These are phyloP conservation scores for Auanema freiburgensis DNA, from an alignment of 2,888 invertebrate species.

Conservation along the genomic window DNA sequence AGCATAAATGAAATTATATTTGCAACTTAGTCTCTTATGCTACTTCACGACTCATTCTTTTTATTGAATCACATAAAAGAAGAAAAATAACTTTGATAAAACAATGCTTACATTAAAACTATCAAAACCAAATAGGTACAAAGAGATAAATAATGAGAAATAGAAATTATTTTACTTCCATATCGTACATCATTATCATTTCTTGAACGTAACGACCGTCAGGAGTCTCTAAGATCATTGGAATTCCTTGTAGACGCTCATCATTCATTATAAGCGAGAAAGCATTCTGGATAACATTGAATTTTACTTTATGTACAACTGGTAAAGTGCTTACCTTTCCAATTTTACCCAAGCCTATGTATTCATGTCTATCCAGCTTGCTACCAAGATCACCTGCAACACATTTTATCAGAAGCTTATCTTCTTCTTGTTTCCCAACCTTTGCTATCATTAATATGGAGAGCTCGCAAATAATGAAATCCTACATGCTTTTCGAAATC, in stretches of 20 bases:
- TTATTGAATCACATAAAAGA: too few relatives aligned
- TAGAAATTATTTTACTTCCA: slow-evolving; percentile 31
- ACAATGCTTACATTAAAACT: too few relatives aligned
- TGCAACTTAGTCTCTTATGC: too few relatives aligned
- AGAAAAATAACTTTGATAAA: too few relatives aligned
- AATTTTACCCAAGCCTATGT: slow-evolving; percentile 68
- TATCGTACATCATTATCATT: slow-evolving; percentile 44
- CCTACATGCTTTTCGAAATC: slow-evolving; percentile 67
- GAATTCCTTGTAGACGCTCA: slow-evolving; percentile 64
- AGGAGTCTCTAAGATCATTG: slow-evolving; percentile 67
- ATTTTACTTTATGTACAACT: too few relatives aligned
- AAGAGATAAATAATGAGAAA: too few relatives aligned
- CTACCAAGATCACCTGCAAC: slow-evolving; percentile 65
- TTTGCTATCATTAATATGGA: slow-evolving; percentile 69
- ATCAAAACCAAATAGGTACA: too few relatives aligned
- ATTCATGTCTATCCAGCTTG: slow-evolving; percentile 67
- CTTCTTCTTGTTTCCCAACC: slow-evolving; percentile 56
- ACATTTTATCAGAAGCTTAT: neutral
- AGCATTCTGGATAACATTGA: slow-evolving; percentile 42
- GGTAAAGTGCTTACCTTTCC: slow-evolving; percentile 48
- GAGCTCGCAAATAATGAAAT: slow-evolving; percentile 66
- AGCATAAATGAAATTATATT: too few relatives aligned
- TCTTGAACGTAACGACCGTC: slow-evolving; percentile 50
- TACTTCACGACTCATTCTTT: too few relatives aligned
- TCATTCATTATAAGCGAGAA: slow-evolving; percentile 67